A percentile compares a stretch with the other conserved stretches of the same genome.
Evolutionary conservation across 2,888 invertebrate genomes (phyloP).

Genomic region (Aleiodes leptofemur): DNA sequence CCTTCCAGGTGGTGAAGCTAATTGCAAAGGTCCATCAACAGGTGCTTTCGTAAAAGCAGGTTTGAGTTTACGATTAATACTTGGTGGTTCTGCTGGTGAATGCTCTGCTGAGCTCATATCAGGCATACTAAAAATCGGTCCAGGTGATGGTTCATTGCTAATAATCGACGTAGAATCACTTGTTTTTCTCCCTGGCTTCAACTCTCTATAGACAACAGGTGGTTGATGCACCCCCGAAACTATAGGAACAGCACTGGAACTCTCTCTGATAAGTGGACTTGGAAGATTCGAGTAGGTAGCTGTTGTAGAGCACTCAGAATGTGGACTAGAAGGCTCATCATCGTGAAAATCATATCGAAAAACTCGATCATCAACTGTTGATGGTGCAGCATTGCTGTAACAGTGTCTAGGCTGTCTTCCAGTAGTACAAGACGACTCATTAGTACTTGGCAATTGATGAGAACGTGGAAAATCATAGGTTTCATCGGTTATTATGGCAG

Average conservation of each 20-base stretch:
- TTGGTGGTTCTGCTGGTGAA: constrained; percentile 80
- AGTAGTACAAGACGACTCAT: constrained; percentile 63
- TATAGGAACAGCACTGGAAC: constrained; percentile 61
- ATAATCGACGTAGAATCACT: constrained; percentile 71
- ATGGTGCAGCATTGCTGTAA: constrained; percentile 81
- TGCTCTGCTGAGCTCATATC: constrained; percentile 70
- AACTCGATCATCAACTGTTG: constrained; percentile 76
- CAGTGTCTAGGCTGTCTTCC: constrained; percentile 75
- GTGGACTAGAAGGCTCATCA: constrained; percentile 68
- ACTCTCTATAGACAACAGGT: constrained; percentile 79
- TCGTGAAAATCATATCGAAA: constrained; percentile 79
- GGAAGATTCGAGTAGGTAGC: constrained; percentile 79
- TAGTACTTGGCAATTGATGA: constrained; percentile 75
- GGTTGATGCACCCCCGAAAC: constrained; percentile 76
- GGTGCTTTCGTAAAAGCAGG: constrained; percentile 76
- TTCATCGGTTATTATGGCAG: constrained; percentile 75
- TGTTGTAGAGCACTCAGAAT: constrained; percentile 77
- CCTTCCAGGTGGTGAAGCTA: constrained; percentile 74
- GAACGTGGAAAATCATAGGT: constrained; percentile 85
- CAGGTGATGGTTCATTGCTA: constrained; percentile 75
- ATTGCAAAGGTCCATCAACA: constrained; percentile 69
- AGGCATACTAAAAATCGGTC: constrained; percentile 59
- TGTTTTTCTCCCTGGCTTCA: constrained; percentile 78
- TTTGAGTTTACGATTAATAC: constrained; percentile 88
- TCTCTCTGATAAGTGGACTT: constrained; percentile 74